Evolutionary conservation across 1,140 invertebrate species (phyloP).

Genomic region (Gerris buenoi): DNA sequence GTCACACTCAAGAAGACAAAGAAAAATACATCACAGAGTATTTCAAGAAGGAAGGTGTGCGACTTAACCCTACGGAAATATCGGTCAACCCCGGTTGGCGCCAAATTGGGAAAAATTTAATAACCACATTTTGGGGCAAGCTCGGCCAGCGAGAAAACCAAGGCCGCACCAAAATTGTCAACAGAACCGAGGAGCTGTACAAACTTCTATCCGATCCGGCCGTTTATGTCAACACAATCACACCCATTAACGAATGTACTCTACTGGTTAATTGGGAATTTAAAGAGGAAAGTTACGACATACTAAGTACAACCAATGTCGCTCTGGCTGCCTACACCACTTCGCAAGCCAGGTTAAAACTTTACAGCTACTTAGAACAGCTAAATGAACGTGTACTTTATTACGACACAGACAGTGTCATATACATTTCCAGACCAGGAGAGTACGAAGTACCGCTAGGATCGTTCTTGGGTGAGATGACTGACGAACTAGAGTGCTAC

Average conservation of each 20-base stretch:
- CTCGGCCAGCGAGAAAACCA: background rate
- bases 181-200: background rate
- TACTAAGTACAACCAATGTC: slow-evolving; percentile 22
- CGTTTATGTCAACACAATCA: background rate
- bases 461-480: slow-evolving; percentile 25
- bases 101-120: background rate
- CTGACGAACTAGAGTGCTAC: slow-evolving; percentile 23
- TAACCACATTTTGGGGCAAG: background rate
- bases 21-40: background rate
- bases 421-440: slow-evolving; percentile 19
- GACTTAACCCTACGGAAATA: background rate
- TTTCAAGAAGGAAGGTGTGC: background rate
- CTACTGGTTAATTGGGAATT: background rate
- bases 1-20: background rate
- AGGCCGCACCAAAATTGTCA: background rate
- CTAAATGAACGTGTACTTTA: slow-evolving; percentile 27
- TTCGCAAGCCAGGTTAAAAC: slow-evolving; percentile 28
- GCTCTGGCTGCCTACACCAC: slow-evolving; percentile 29
- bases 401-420: slow-evolving; percentile 30
- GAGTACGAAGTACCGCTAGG: slow-evolving; percentile 1
- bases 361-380: slow-evolving; percentile 28
- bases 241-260: background rate
- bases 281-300: background rate
- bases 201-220: background rate
- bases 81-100: background rate